These are phyloP conservation scores for Trichomalopsis sarcophagae DNA, from an alignment of 1,140 invertebrate genomes.

Conservation along the genomic window DNA sequence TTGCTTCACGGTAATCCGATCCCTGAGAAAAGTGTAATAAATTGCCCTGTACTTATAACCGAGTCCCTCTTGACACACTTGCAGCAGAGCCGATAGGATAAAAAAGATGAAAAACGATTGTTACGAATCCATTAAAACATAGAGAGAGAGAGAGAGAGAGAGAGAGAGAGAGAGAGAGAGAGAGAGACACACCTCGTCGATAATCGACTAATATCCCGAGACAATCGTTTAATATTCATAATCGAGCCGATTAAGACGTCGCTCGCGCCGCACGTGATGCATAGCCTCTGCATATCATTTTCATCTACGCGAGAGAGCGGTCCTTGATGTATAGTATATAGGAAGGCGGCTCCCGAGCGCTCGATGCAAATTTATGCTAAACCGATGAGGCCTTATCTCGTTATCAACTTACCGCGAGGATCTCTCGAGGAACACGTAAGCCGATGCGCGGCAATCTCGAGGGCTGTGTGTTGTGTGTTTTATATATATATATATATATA, in stretches of 20 bases:
- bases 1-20: too few relatives aligned
- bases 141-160: background rate
- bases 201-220: background rate
- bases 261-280: background rate
- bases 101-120: too few relatives aligned
- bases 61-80: too few relatives aligned
- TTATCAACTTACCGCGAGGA: background rate
- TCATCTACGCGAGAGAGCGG: background rate
- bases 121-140: background rate
- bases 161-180: too few relatives aligned
- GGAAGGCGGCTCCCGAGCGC: background rate
- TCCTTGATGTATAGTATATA: background rate
- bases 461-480: background rate
- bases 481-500: background rate
- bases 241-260: background rate
- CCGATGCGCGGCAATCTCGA: background rate
- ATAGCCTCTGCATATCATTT: background rate
- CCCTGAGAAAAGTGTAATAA: too few relatives aligned
- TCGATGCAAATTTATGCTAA: slow-evolving; percentile 49
- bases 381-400: slow-evolving; percentile 24
- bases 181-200: background rate
- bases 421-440: too few relatives aligned
- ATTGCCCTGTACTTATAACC: too few relatives aligned
- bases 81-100: too few relatives aligned
- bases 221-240: slow-evolving; percentile 5